Base-by-base conservation (phyloP, 2,113 vertebrate species). In the Hucho hucho region DNA sequence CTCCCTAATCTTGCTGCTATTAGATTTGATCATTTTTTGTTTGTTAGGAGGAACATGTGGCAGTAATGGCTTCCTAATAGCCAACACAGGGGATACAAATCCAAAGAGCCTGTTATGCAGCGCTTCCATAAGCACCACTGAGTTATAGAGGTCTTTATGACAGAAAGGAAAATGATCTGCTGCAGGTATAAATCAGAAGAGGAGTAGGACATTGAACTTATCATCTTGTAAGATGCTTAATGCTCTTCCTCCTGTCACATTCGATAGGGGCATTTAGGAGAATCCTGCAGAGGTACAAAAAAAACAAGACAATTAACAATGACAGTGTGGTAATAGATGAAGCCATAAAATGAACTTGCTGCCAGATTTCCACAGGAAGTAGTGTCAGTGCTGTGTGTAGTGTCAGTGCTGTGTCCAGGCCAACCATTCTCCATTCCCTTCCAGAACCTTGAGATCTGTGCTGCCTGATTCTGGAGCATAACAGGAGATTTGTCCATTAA, bases 141-240 rank as follows among this genome's bases (percentile, higher is more conserved):
- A 99, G 98, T 98, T 98, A 99, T 99, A 96, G 97, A 95, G 95
- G 96, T 98, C 96, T 98, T 99, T 98, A 99, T 99, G 98, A 99
- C 97, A 98, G 97, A 99, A 98, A 98, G 95, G 98, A 99, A 99
- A 99, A 99, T 98, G 97, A 99, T 99, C 95, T 97, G 96, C 97
- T 95, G 96, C 96, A 98, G 97, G 97, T 98, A 99, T 99, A 99
- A 98, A 99, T 99, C 98, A 99, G 97, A 96, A 97, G 96, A 98
- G 96, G 96, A 96, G 96, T 94, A 98, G 97, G 97, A 99, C 98
- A 99, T 99, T 99, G 97, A 99, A 98, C 98, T 98, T 98, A 99
- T 99, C 98, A 99, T 99, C 98, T 99, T 99, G 98, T 99, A 96
- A 99, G 98, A 98, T 97, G 97, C 96, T 98, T 99, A 99, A 98